Evolutionary conservation across 2,797 vertebrate genomes (phyloP).

Genomic region (Sphenodon punctatus): DNA sequence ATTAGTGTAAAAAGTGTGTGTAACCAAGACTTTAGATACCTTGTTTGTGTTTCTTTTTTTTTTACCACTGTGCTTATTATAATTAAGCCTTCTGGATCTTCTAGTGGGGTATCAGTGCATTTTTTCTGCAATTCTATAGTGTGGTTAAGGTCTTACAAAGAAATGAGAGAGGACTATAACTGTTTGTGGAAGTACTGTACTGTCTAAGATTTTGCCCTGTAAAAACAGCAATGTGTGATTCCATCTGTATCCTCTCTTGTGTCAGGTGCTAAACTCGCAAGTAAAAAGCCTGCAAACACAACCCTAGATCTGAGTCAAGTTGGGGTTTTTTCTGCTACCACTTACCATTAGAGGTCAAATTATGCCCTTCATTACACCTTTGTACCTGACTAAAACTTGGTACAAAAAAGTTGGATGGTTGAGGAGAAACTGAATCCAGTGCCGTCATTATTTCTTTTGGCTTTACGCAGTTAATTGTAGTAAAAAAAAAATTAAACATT

Average conservation of each 20-base stretch:
- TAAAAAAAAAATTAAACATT: background rate
- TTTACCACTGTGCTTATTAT: too few relatives aligned
- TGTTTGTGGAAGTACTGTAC: too few relatives aligned
- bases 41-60: too few relatives aligned
- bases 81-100: too few relatives aligned
- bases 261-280: background rate
- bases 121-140: too few relatives aligned
- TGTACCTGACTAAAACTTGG: background rate
- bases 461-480: background rate
- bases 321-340: background rate
- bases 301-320: background rate
- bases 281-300: background rate
- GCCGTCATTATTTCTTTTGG: background rate
- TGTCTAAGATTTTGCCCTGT: too few relatives aligned
- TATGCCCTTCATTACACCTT: background rate
- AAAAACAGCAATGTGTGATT: background rate
- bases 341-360: background rate
- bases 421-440: background rate
- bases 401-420: fast-evolving
- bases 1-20: too few relatives aligned
- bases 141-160: too few relatives aligned
- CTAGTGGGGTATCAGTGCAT: too few relatives aligned
- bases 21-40: too few relatives aligned
- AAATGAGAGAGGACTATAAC: background rate
- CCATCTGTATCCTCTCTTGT: background rate